A percentile compares a stretch with the other conserved stretches of the same genome.
Evolutionary conservation across 1,140 invertebrate genomes (phyloP).

Genomic region (Scaptomyza graminum): DNA sequence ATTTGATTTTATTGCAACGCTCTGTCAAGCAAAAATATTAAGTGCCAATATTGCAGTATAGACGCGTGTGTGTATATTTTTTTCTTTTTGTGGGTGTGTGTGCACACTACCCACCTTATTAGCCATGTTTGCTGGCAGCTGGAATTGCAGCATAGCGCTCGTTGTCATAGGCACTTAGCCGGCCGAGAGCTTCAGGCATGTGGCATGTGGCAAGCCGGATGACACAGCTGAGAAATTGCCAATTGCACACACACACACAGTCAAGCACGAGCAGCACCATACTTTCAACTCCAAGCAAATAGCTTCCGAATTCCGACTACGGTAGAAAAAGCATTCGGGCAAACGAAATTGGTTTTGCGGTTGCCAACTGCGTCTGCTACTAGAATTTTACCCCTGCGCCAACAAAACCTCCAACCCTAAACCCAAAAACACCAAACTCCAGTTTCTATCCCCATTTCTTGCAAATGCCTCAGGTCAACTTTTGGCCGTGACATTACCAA

Average conservation of each 20-base stretch:
- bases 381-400: too few species aligned
- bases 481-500: constrained; percentile 49
- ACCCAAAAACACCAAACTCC: too few species aligned
- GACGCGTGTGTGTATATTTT: background rate
- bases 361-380: constrained; percentile 1
- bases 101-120: constrained; percentile 26
- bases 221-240: constrained; percentile 31
- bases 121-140: constrained; percentile 21
- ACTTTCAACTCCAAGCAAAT: background rate
- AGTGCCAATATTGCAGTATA: constrained; percentile 32
- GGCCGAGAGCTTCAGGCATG: constrained; percentile 12
- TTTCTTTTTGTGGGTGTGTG: too few species aligned
- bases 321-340: constrained; percentile 8
- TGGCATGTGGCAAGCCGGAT: constrained; percentile 12
- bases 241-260: constrained; percentile 22
- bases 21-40: constrained; percentile 50
- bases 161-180: constrained; percentile 33
- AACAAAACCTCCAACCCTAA: too few species aligned
- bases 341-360: constrained; percentile 47
- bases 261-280: background rate
- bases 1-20: constrained; percentile 65
- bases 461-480: constrained; percentile 36
- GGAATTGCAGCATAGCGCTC: constrained; percentile 21
- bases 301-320: constrained; percentile 2
- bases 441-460: background rate